Base-by-base conservation (phyloP, 2,888 invertebrate genomes). In the Synanthedon tipuliformis region DNA sequence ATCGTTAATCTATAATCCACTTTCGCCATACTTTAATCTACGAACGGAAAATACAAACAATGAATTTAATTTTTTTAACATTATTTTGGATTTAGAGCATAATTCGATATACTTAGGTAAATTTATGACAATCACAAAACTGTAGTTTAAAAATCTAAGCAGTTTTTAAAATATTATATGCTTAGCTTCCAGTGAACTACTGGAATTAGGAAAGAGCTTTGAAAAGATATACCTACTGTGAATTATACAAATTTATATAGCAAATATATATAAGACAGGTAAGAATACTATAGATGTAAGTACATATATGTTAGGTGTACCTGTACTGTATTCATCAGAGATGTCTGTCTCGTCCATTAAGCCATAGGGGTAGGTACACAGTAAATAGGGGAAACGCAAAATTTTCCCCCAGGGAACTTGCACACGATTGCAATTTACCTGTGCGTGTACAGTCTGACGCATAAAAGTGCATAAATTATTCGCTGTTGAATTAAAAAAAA, bases 281-380 rank as follows among this genome's bases (percentile, higher is more conserved):
- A 13, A 45, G 2, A 45, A 13, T 45, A n/a, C 45, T 45, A 15
- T 13, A 13, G 3, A 45, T 2, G 2, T 45, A 45, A 0, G 3
- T 45, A n/a, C 13, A 2, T 13, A 15, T 45, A 13, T 45, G 49
- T 45, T 45, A 13, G 45, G n/a, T 45, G 0, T 45, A 13, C n/a
- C 45, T 67, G 68, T 77, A 72, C 45, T 67, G 68, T 77, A 72
- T 80, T 80, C 75, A 78, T 75, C 62, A 59, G 62, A 64, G 66
- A 64, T 64, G 63, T 61, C 64, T 62, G 70, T 70, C 65, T 73
- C 68, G 67, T 61, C 61, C 57, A 61, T 59, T 49, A 23, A 16
- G 15, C 16, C 15, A 12, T 49, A 49, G 49, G 49, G 34, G 49
- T 53, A 40, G 55, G 52, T 55, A 55, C 41, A 40, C 11, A 48